Base-by-base conservation (phyloP, 2,797 vertebrate species). In the Euthynnus affinis region DNA sequence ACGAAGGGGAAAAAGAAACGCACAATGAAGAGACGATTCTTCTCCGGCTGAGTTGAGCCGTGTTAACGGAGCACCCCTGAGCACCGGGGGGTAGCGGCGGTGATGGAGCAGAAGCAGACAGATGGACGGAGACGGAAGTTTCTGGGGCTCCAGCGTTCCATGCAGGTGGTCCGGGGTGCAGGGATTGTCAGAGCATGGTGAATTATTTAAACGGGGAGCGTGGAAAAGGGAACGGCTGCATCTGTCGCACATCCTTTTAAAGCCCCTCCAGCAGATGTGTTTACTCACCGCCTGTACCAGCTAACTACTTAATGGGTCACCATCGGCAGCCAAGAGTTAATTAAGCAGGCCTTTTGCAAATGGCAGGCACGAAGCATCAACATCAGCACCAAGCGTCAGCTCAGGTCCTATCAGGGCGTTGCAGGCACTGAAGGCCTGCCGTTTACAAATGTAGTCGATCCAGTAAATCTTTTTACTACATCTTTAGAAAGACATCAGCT, bases 261-360 rank as follows among this genome's bases (percentile, higher is more conserved):
- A 94, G 86, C 87, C 90, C 83, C 89, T 92, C 90, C 93, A 96
- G 95, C 97, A 98, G 96, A 99, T 98, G 97, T 97, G 96, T 96
- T 97, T 96, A 95, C 95, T 94, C 56, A 83, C 93, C 89, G 87
- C 89, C 79, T 89, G 89, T 84, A 96, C 94, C 96, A 96, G 96
- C 94, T 96, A 97, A 96, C 96, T 95, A 91, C 94, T 97, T 97
- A 97, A 97, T 96, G 96, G 95, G 94, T 95, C 95, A 91, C 89
- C 91, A 81, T 95, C 84, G 87, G 95, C 95, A 95, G 96, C 95
- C 96, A 96, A 93, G 93, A 96, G 95, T 95, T 97, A 97, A 98
- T 98, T 96, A 97, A 94, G 95, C 95, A 93, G 95, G 92, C 66
- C 76, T 87, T 85, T 84, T 94, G 90, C 91, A 91, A 95, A 94